phyloP scores from a whole-genome alignment of 2,797 vertebrate species.

The Microctenopoma stevenorrisi region DNA sequence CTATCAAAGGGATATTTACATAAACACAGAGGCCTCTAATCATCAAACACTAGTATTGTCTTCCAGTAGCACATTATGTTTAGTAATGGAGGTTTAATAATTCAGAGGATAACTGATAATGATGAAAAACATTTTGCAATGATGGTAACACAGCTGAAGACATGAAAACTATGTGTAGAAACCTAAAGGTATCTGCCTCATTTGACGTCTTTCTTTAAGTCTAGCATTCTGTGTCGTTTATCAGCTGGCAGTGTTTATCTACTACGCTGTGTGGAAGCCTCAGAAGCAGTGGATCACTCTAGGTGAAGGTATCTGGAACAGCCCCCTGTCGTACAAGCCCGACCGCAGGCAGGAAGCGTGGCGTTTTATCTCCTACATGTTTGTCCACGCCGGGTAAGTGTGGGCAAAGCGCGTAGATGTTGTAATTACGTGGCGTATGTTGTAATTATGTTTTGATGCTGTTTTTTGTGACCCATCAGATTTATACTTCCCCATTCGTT shows the following conservation, averaged over 20 bases:
- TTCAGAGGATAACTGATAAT: no score
- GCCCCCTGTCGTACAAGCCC: constrained; percentile 87
- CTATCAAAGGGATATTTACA: no score
- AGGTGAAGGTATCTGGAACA: constrained; percentile 84
- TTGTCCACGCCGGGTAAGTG: constrained; percentile 91
- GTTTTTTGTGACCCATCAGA: neutral
- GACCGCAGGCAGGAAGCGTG: constrained; percentile 86
- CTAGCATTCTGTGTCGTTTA: neutral
- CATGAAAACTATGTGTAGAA: no score
- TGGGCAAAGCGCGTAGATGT: neutral
- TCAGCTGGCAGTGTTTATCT: constrained; percentile 90
- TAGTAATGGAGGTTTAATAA: no score
- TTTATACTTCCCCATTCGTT: neutral
- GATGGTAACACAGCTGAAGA: no score
- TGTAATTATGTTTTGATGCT: constrained; percentile 4
- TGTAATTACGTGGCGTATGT: neutral
- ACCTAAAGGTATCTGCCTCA: no score
- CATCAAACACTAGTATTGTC: no score
- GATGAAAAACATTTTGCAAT: no score
- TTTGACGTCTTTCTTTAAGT: neutral
- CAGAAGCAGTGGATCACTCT: constrained; percentile 93
- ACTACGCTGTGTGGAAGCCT: constrained; percentile 93
- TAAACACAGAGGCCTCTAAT: no score
- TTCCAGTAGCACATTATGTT: no score
- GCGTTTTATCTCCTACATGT: constrained; percentile 94